phyloP scores from a whole-genome alignment of 37 sponge, comb jelly and placozoan species.

The Petrosia ficiformis region DNA sequence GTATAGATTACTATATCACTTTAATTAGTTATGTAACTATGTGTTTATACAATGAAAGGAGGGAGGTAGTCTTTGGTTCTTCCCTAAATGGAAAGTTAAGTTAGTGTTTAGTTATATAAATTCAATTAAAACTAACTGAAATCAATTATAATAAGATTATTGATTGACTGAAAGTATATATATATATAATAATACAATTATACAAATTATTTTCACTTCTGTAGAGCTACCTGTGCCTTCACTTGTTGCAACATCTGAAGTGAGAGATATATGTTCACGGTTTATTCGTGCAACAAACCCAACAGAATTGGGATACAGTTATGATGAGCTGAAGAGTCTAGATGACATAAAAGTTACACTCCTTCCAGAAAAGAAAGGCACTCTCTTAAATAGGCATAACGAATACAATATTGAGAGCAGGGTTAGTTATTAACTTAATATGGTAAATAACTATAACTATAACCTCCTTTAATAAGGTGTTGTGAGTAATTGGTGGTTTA shows the following conservation, averaged over 20 bases:
- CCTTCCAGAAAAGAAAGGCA: conserved; percentile 87
- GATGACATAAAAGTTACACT: conserved; percentile 65
- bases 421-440: conserved; percentile 36
- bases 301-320: conserved; percentile 55
- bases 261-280: conserved; percentile 9
- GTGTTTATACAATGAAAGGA: no score
- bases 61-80: no score
- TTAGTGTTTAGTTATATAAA: no score
- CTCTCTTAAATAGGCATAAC: conserved; percentile 67
- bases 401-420: conserved; percentile 74
- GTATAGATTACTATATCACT: no score
- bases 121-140: no score
- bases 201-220: neutral
- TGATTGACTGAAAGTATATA: no score
- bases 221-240: conserved; percentile 70
- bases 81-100: no score
- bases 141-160: no score
- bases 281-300: conserved; percentile 31
- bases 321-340: conserved; percentile 68
- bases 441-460: no score
- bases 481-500: no score
- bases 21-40: no score
- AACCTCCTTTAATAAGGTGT: no score
- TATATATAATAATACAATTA: neutral
- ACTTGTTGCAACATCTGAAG: conserved; percentile 33